Percentiles rank a stretch among this genome's conserved stretches.
These are phyloP conservation scores for Gasteruption jaculator DNA, from an alignment of 2,888 invertebrate species.

Conservation along the genomic window DNA sequence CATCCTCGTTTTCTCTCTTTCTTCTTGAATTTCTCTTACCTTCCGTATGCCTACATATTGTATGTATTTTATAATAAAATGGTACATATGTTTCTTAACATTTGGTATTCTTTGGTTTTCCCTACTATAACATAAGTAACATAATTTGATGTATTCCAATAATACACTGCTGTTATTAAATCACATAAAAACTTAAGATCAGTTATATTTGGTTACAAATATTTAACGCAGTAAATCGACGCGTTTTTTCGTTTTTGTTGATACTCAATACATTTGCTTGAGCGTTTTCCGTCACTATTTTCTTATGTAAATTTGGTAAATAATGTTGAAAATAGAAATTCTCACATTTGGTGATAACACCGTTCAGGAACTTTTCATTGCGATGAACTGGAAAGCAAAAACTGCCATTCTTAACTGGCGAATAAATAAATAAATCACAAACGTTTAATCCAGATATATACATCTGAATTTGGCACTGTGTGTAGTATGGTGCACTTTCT, in stretches of 20 bases:
- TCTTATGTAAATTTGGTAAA: constrained; percentile 5
- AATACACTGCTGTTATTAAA: too few relatives aligned
- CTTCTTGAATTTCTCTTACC: too few relatives aligned
- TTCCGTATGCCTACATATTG: too few relatives aligned
- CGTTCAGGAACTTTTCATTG: constrained; percentile 15
- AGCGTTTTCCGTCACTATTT: neutral
- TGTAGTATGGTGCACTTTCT: constrained; percentile 16
- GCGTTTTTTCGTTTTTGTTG: neutral
- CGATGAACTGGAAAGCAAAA: constrained; percentile 7
- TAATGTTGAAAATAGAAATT: constrained; percentile 17
- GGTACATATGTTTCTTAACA: too few relatives aligned
- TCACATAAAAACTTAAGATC: too few relatives aligned
- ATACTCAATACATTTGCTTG: neutral
- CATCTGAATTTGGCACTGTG: constrained; percentile 19
- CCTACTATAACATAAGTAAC: too few relatives aligned
- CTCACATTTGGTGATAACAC: constrained; percentile 13
- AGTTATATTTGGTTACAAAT: too few relatives aligned
- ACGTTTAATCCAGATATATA: constrained; percentile 18
- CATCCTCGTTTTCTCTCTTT: too few relatives aligned
- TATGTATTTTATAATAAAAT: too few relatives aligned
- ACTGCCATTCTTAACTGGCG: constrained; percentile 15
- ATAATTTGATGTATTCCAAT: too few relatives aligned
- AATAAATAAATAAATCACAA: constrained; percentile 22
- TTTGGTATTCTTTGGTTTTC: too few relatives aligned
- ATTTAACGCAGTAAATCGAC: neutral